Base-by-base conservation (phyloP, 1,140 invertebrate species). In the Nephotettix cincticeps region DNA sequence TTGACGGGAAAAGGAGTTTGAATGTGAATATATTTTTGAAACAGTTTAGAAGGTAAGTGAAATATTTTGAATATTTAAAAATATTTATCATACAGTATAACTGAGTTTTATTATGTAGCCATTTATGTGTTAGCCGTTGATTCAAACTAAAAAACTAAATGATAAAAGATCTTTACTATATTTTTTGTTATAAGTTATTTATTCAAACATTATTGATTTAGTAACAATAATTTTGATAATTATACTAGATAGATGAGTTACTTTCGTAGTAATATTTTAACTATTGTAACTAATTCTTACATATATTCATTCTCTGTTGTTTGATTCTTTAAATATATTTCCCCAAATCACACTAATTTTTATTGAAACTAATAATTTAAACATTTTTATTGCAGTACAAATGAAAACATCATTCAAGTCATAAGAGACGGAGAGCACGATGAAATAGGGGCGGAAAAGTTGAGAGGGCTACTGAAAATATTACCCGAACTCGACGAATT, bases 11-110 rank as follows among this genome's bases (percentile, higher is more conserved):
- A 81, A 83, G 96, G 74, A 98, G 95, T 80, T 83, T 99, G 36
- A 99, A 98, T 78, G 93, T 99, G 0, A 99, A 98, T 80, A 99
- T 99, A 73, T 99, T 99, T 82, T 84, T 99, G n/a, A 98, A 98
- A 82, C 96, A 99, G 82, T 98, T 98, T 80, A 84, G 93, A 82
- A 93, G 90, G 91, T 91, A 82, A 79, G 72, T 82, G 2, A 4
- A 73, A 36, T 72, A 23, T 27, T 29, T 69, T 68, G 68, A 64
- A 45, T 69, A 66, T 72, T 73, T 73, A n/a, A n/a, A n/a, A n/a
- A n/a, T n/a, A n/a, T n/a, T n/a, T n/a, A n/a, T n/a, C n/a, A n/a
- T n/a, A n/a, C n/a, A n/a, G n/a, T n/a, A n/a, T n/a, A n/a, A n/a
- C n/a, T n/a, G n/a, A n/a, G n/a, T n/a, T n/a, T n/a, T n/a, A n/a